These are phyloP conservation scores for Actinia tenebrosa DNA, from an alignment of 64 coral and sea anemone genomes.

Conservation along the genomic window DNA sequence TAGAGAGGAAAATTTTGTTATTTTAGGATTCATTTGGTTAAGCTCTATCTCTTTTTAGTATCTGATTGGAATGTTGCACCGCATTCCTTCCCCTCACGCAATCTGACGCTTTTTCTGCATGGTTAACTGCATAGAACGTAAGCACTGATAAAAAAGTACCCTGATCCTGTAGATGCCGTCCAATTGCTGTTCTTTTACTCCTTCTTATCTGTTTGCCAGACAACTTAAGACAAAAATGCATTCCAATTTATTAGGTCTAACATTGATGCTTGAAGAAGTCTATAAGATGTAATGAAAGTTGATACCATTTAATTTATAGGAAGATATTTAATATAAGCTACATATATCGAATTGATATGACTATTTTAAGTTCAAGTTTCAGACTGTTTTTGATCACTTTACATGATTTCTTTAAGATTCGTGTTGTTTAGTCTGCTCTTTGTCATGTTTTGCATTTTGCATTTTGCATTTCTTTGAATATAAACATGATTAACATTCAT, in stretches of 20 bases:
- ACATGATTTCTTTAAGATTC: not conserved
- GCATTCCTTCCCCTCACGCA: constrained; percentile 7
- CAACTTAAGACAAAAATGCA: no score
- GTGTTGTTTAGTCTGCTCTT: not conserved
- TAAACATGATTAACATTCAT: no score
- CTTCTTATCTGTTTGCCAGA: no score
- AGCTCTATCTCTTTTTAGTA: not conserved
- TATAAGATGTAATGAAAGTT: not conserved
- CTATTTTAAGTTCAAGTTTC: not conserved
- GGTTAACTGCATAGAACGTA: not conserved
- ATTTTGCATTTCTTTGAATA: no score
- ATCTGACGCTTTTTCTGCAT: not conserved
- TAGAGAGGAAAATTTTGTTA: not conserved
- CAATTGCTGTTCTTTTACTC: no score
- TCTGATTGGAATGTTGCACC: not conserved
- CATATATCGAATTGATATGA: not conserved
- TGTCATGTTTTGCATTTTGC: not conserved
- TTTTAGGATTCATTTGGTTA: not conserved
- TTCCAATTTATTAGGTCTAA: no score
- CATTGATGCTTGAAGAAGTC: no score
- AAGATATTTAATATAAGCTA: no score
- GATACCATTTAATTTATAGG: not conserved
- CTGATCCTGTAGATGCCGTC: not conserved
- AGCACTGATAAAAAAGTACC: not conserved
- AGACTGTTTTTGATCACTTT: not conserved